A percentile compares a stretch with the other conserved stretches of the same genome.
These are phyloP conservation scores for Eremobia ochroleuca DNA, from an alignment of 2,888 invertebrate genomes.

Conservation along the genomic window DNA sequence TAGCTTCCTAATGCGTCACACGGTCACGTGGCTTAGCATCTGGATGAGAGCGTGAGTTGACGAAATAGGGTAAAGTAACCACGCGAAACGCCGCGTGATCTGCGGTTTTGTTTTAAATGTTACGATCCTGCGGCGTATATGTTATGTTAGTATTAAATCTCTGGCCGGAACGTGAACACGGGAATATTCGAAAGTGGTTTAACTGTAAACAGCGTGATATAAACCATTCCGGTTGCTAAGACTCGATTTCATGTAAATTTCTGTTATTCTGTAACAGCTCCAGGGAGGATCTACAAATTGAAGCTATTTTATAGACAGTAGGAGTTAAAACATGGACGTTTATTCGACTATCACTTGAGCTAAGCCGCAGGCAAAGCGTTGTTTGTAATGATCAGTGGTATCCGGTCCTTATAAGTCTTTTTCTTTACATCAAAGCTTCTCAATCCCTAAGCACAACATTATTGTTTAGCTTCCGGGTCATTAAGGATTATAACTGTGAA, in stretches of 20 bases:
- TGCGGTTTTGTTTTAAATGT: conserved; percentile 69
- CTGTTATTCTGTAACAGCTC: conserved; percentile 17
- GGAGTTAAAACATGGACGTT: conserved; percentile 33
- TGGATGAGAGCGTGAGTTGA: conserved; percentile 74
- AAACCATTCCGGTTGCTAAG: conserved; percentile 29
- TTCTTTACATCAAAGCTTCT: conserved; percentile 48
- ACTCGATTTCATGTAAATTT: conserved; percentile 31
- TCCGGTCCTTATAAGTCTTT: conserved; percentile 52
- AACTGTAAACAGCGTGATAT: conserved; percentile 32
- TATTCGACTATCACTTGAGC: conserved; percentile 45
- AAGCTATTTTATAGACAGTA: conserved; percentile 31
- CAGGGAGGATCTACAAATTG: conserved; percentile 32
- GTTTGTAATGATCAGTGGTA: conserved; percentile 57
- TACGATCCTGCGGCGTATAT: conserved; percentile 58
- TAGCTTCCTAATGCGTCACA: conserved; percentile 73
- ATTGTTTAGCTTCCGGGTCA: conserved; percentile 61
- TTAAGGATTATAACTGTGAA: conserved; percentile 60
- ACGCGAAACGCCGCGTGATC: conserved; percentile 76
- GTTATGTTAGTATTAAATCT: conserved; percentile 60
- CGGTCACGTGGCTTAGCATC: conserved; percentile 71
- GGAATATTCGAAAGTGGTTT: conserved; percentile 48
- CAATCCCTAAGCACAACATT: conserved; percentile 48
- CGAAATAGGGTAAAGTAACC: conserved; percentile 74
- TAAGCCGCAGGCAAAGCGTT: conserved; percentile 39
- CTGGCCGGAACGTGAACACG: conserved; percentile 58